phyloP scores from a whole-genome alignment of 2,888 invertebrate species.

The Gryllus longicercus region DNA sequence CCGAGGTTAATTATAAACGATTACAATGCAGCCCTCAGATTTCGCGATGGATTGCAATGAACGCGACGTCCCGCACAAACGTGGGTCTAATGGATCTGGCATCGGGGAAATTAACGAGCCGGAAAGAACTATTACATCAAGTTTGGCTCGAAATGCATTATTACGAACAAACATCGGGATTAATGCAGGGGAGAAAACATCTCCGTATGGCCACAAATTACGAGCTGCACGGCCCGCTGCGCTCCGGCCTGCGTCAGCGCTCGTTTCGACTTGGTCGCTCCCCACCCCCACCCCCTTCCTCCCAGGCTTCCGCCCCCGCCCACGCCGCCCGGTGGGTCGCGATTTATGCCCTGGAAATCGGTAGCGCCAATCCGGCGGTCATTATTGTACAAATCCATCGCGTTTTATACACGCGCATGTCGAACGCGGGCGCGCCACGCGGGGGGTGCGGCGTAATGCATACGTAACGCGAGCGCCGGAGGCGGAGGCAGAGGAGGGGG shows the following conservation, averaged over 20 bases:
- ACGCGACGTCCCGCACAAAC: not conserved
- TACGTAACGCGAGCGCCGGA: not conserved
- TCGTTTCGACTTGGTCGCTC: not conserved
- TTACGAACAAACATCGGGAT: conserved; percentile 9
- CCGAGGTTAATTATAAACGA: conserved; percentile 17
- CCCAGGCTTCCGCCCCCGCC: not conserved
- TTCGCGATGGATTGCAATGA: not conserved
- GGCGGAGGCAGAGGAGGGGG: not conserved
- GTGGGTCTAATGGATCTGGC: not conserved
- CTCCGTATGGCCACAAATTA: conserved; percentile 17
- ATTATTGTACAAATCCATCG: not conserved
- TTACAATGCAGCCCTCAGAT: not conserved
- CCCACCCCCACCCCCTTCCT: not conserved
- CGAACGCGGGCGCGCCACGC: too few relatives aligned
- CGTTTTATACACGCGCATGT: not conserved
- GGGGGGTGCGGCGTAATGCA: not conserved
- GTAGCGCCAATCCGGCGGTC: not conserved
- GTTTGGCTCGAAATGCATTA: not conserved
- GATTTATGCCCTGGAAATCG: conserved; percentile 17
- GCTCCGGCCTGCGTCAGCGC: not conserved
- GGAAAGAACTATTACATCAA: conserved; percentile 17
- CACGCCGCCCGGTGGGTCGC: not conserved
- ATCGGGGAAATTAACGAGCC: not conserved
- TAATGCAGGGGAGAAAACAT: conserved; percentile 8
- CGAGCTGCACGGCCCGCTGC: not conserved